Evolutionary conservation across 2,113 vertebrate genomes (phyloP).

Genomic region (Pandion haliaetus): DNA sequence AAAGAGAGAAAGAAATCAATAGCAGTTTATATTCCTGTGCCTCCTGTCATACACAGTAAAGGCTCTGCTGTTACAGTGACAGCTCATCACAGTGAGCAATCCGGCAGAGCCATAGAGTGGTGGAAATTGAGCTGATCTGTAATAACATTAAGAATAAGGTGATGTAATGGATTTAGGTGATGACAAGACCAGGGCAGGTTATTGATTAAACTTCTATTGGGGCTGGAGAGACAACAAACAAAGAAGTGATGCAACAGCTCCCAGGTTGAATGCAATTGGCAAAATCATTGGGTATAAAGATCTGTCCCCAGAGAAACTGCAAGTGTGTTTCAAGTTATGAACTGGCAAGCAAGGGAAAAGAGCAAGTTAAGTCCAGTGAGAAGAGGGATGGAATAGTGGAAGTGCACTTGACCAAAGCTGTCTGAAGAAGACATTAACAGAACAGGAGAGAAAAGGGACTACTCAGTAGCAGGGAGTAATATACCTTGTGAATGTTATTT

Average conservation of each 20-base stretch:
- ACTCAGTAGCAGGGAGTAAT: neutral
- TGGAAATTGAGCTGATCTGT: neutral
- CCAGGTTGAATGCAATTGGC: neutral
- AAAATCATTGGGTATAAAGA: neutral
- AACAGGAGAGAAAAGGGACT: neutral
- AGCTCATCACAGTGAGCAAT: neutral
- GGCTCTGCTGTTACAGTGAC: neutral
- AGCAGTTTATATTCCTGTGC: neutral
- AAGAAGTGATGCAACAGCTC: neutral
- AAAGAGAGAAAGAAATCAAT: neutral
- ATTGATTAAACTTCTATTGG: neutral
- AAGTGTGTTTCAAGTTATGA: neutral
- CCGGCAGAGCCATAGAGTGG: neutral
- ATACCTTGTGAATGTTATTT: neutral
- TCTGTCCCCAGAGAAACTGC: neutral
- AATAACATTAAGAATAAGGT: accelerated
- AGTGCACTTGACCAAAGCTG: neutral
- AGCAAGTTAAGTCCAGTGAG: neutral
- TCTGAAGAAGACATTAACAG: neutral
- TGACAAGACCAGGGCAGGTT: neutral
- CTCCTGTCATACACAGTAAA: neutral
- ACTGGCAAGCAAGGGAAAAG: neutral
- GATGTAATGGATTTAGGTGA: neutral
- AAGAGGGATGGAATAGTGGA: neutral
- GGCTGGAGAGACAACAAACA: neutral